Percentiles rank a stretch among this genome's conserved stretches.
Conservation (phyloP, 2,888 invertebrate genomes). For the Lycia hirtaria region DNA sequence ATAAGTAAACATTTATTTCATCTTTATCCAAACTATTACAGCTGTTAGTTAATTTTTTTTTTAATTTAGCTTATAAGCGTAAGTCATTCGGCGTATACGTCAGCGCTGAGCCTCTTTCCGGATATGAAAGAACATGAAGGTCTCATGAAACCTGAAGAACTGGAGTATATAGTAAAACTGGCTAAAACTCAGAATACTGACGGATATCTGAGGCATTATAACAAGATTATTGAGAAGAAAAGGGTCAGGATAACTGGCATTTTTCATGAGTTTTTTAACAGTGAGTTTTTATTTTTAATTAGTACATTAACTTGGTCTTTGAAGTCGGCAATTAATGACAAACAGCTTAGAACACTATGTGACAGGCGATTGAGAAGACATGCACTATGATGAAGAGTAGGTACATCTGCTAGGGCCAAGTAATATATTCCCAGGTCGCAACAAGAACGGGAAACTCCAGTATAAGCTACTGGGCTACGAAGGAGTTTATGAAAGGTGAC, state of each 20-base stretch:
- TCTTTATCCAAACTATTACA: no score
- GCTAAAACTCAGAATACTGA: conserved; percentile 61
- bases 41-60: neutral
- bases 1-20: no score
- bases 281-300: conserved; percentile 46
- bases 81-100: conserved; percentile 73
- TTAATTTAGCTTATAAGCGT: conserved; percentile 67
- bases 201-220: conserved; percentile 58
- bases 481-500: no score
- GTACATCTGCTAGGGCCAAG: no score
- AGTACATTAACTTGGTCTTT: neutral
- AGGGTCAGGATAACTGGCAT: conserved; percentile 64
- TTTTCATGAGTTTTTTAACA: conserved; percentile 65
- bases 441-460: no score
- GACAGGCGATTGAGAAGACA: no score
- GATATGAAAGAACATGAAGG: conserved; percentile 78
- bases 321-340: neutral
- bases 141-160: conserved; percentile 64
- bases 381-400: no score
- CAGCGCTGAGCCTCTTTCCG: conserved; percentile 78
- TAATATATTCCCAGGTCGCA: no score
- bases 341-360: no score
- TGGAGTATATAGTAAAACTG: conserved; percentile 57
- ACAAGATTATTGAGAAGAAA: conserved; percentile 47
- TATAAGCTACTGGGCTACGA: no score